Conservation (phyloP, 1,140 invertebrate genomes). For the Micrasema longulum region DNA sequence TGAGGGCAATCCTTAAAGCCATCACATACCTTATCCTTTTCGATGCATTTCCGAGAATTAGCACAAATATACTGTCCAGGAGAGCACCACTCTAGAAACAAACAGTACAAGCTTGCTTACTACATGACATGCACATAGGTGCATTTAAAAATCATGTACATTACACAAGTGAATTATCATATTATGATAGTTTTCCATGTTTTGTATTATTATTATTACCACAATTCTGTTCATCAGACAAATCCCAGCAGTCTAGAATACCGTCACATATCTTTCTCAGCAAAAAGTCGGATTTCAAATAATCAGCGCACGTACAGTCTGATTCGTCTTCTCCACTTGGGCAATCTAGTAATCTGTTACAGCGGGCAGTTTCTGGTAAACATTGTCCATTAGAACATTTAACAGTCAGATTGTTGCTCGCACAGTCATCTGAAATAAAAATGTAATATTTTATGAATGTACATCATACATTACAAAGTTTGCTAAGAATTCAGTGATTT, state of each 20-base stretch:
- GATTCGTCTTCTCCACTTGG: slow-evolving; percentile 77
- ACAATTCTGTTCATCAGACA: slow-evolving; percentile 82
- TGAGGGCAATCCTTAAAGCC: slow-evolving; percentile 81
- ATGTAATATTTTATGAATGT: not conserved
- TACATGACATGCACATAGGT: too few species aligned
- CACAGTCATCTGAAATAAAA: slow-evolving; percentile 63
- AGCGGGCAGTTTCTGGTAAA: slow-evolving; percentile 74
- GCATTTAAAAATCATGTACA: too few species aligned
- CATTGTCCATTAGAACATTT: slow-evolving; percentile 76
- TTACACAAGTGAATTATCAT: too few species aligned
- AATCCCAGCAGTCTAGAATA: slow-evolving; percentile 83
- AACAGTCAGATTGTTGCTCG: slow-evolving; percentile 64
- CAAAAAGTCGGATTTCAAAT: slow-evolving; percentile 75
- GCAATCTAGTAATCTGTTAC: slow-evolving; percentile 83
- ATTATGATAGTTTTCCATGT: too few species aligned
- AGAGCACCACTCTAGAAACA: slow-evolving; percentile 77
- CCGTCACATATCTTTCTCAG: slow-evolving; percentile 85
- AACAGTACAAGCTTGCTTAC: not conserved
- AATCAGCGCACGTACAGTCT: slow-evolving; percentile 82
- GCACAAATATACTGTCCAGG: slow-evolving; percentile 81
- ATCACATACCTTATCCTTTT: slow-evolving; percentile 78
- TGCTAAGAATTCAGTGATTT: too few species aligned
- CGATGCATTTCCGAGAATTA: slow-evolving; percentile 77
- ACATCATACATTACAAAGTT: not conserved
- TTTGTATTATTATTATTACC: slow-evolving; percentile 68